Evolutionary conservation across 2,113 vertebrate genomes (phyloP).

Genomic region (Orthonyx spaldingii): DNA sequence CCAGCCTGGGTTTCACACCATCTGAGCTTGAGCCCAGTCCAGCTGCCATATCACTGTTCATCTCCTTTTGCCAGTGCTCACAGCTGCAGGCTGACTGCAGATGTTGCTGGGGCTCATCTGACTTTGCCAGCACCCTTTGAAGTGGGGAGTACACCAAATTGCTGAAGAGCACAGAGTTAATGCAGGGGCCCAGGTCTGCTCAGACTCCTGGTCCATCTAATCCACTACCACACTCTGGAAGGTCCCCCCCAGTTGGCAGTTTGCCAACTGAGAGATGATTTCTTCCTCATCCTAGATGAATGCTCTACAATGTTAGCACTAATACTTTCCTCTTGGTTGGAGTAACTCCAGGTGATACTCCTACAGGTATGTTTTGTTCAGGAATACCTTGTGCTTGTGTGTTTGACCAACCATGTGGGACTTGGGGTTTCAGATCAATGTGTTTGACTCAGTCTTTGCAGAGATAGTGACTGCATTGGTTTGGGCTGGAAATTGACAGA

Average conservation of each 20-base stretch:
- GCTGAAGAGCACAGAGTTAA: background rate
- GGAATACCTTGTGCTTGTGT: background rate
- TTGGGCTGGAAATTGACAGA: background rate
- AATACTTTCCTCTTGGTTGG: background rate
- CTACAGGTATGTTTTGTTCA: background rate
- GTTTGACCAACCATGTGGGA: background rate
- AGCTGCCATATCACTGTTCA: background rate
- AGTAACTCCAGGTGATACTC: background rate
- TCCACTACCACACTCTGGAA: background rate
- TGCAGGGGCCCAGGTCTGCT: background rate
- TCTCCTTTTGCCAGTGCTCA: accelerated
- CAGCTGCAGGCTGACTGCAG: background rate
- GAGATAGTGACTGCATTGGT: background rate
- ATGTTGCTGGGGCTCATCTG: background rate
- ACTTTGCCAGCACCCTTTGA: background rate
- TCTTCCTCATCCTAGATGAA: background rate
- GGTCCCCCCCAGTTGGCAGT: background rate
- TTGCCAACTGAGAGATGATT: background rate
- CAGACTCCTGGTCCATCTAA: background rate
- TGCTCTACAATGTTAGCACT: background rate
- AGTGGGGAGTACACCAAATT: background rate
- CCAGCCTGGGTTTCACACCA: background rate
- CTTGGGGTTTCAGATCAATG: accelerated
- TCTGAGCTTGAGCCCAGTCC: background rate
- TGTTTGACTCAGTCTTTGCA: background rate